A percentile compares a stretch with the other conserved stretches of the same genome.
phyloP scores from a whole-genome alignment of 2,113 vertebrate species.

The Xenus cinereus region DNA sequence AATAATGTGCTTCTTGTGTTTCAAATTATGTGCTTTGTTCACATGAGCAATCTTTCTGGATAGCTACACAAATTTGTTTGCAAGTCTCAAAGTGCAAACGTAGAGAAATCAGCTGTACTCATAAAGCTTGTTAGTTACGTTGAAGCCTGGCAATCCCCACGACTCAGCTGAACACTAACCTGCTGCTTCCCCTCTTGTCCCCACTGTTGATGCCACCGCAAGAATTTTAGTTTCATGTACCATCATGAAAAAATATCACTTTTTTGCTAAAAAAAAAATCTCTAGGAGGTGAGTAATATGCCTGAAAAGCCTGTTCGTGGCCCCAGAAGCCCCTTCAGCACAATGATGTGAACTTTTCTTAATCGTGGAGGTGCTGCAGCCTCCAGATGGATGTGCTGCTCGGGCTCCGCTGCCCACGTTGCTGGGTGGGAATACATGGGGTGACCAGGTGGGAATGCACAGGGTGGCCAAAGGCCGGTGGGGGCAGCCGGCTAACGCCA shows the following conservation, averaged over 20 bases:
- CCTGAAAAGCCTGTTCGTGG: neutral
- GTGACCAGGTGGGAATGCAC: neutral
- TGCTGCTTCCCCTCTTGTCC: neutral
- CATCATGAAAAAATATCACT: neutral
- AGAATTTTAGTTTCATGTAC: neutral
- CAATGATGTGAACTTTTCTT: neutral
- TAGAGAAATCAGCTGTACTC: neutral
- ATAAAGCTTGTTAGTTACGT: neutral
- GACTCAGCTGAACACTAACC: neutral
- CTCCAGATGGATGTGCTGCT: neutral
- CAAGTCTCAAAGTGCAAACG: neutral
- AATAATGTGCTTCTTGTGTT: neutral
- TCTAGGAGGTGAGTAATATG: neutral
- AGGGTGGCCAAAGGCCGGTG: neutral
- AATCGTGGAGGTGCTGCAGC: fast-evolving
- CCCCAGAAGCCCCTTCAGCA: neutral
- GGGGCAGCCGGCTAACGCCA: fast-evolving
- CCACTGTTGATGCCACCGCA: neutral
- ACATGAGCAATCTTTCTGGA: neutral
- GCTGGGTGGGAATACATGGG: fast-evolving
- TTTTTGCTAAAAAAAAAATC: neutral
- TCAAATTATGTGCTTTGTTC: neutral
- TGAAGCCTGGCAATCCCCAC: neutral
- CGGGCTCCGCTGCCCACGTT: fast-evolving
- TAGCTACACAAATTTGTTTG: neutral